Base-by-base conservation (phyloP, 2,888 invertebrate genomes). In the Ichneumoninae sp. region DNA sequence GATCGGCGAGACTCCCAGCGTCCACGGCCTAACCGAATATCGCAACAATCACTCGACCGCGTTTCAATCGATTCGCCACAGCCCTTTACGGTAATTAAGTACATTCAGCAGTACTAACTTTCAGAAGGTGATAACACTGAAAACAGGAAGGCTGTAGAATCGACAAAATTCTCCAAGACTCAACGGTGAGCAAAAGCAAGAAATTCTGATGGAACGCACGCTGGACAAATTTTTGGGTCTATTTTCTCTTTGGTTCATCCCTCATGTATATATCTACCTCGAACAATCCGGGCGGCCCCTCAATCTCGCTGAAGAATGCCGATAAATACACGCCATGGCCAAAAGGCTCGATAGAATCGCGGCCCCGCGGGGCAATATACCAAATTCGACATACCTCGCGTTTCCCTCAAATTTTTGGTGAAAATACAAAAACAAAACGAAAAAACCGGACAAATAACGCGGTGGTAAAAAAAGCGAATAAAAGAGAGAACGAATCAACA, bases 321-420 rank as follows among this genome's bases (percentile, higher is more conserved):
- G 90, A 91, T 91, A 90, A 91, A 91, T 90, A 90, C 88, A 88
- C 90, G 68, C 77, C 76, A 85, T 81, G 85, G 82, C 81, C 81
- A 78, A 82, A 84, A 75, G 74, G 33, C 63, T 36, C 73, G 33
- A 68, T 71, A 77, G 68, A 68, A 50, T 60, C 52, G 22, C 30
- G 22, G 7, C 3, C n/a, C 13, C 75, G 71, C 88, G 87, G 85
- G 87, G 86, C 87, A 85, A 87, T 88, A 87, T 87, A 86, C 88
- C 87, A 88, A 88, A 90, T 89, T 86, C 90, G 86, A 89, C 89
- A 91, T 90, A 91, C 90, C 89, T 79, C 81, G 85, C 87, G 86
- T 77, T 50, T 66, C 73, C 63, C 65, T 50, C 69, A 30, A 13
- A 44, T 74, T 82, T 79, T 76, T 69, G 30, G 65, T 71, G 77